Evolutionary conservation across 2,888 invertebrate genomes (phyloP), one percentile per base, ranked within the genome.

Genomic region (Pseudococcus viburni): DNA sequence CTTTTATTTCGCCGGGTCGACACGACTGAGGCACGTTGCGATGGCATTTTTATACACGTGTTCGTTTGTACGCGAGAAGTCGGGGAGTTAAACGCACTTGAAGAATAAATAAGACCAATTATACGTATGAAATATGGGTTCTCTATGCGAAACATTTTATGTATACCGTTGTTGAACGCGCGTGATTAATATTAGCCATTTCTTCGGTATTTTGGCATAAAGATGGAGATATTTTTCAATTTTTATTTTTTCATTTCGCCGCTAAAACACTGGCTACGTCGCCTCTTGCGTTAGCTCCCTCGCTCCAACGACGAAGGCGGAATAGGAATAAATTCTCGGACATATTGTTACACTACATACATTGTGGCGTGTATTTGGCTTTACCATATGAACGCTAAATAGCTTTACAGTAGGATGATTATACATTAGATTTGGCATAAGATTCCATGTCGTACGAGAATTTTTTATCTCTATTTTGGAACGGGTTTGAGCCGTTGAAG

Each of bases 121-220:
- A 80, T 42, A 80, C 3, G 73, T 39, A 80, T 80, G 42, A 80
- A 19, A 80, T 39, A 80, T 80, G 80, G 17, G 42, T 80, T n/a
- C 80, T 80, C 80, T 80, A 80, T 42, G 80, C 26, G 80, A 80
- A 80, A 80, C 80, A 80, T 80, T 80, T 42, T 80, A 42, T 33
- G 26, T 33, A 33, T 33, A 33, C 80, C 42, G 80, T 80, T 80
- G 80, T 80, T 80, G 42, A 80, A 80, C 15, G 73, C 80, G 80
- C 80, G 80, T 80, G 80, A 80, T 80, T 80, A 80, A 80, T 80
- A 80, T 80, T 42, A 19, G 6, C 80, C 42, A 80, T 80, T 80
- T 80, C 80, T 39, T 80, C n/a, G 80, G 80, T 42, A 80, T 80
- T 80, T 80, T 80, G 80, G 80, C 80, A 80, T 80, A 80, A 42